Percentiles rank a stretch among this genome's conserved stretches.
Evolutionary conservation across 2,888 invertebrate species (phyloP).

Genomic region (Galerucella nymphaeae): DNA sequence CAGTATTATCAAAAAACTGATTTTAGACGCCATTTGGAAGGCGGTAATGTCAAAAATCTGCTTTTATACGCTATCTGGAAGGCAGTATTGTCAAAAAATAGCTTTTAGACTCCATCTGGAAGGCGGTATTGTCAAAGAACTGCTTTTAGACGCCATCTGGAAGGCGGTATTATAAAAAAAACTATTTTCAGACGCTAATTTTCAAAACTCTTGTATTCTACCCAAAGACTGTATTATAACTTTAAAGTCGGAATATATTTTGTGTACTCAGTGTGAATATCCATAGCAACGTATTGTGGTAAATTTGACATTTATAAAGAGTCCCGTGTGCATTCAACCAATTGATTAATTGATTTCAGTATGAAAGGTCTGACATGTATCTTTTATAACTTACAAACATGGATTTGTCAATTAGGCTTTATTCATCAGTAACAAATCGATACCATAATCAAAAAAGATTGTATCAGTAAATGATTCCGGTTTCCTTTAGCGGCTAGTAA

Average conservation of each 20-base stretch:
- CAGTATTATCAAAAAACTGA: no score
- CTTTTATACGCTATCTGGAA: no score
- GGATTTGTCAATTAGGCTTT: conserved; percentile 24
- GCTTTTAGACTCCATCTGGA: no score
- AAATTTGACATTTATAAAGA: conserved; percentile 28
- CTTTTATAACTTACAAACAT: conserved; percentile 21
- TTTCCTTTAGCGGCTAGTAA: neutral
- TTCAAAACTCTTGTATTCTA: no score
- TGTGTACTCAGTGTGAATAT: conserved; percentile 21
- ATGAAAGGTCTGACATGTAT: conserved; percentile 31
- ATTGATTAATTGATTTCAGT: conserved; percentile 31
- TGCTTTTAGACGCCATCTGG: no score
- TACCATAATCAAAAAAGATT: neutral
- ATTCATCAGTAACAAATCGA: conserved; percentile 12
- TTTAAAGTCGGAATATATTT: neutral
- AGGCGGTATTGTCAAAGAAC: no score
- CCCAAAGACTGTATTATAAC: no score
- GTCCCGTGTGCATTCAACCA: conserved; percentile 25
- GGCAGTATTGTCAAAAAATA: no score
- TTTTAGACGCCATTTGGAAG: no score
- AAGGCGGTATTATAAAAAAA: no score
- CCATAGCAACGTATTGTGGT: conserved; percentile 26
- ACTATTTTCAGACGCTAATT: no score
- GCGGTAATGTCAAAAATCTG: no score
- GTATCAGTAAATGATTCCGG: neutral